These are phyloP conservation scores for Enteromius viviparus DNA, from an alignment of 2,797 vertebrate species.

Conservation along the genomic window DNA sequence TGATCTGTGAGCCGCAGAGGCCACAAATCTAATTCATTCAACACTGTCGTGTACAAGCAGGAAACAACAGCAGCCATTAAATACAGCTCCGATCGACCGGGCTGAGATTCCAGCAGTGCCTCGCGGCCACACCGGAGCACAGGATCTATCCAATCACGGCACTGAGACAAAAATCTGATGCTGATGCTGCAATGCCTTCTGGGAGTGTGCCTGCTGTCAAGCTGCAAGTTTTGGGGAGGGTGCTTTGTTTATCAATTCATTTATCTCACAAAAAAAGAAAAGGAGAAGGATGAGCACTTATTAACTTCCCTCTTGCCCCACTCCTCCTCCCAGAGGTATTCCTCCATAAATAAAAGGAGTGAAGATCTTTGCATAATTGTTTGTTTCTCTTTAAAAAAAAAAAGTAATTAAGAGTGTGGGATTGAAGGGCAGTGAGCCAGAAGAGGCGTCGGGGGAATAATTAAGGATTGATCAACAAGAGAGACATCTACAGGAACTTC, in stretches of 20 bases:
- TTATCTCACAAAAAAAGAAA: constrained; percentile 42
- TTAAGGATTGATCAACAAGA: constrained; percentile 71
- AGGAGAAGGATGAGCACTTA: constrained; percentile 32
- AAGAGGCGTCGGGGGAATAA: constrained; percentile 67
- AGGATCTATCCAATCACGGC: constrained; percentile 37
- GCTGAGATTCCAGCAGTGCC: constrained; percentile 31
- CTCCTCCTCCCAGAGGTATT: constrained; percentile 51
- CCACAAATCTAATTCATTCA: constrained; percentile 51
- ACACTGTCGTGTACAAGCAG: constrained; percentile 33
- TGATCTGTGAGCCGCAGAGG: constrained; percentile 47
- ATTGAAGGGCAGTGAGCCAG: constrained; percentile 55
- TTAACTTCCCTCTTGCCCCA: constrained; percentile 45
- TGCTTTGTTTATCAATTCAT: constrained; percentile 54
- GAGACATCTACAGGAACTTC: constrained; percentile 67
- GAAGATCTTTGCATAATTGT: constrained; percentile 73
- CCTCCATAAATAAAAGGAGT: constrained; percentile 50
- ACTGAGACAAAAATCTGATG: constrained; percentile 27
- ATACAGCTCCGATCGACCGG: constrained; percentile 40
- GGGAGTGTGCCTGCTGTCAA: constrained; percentile 45
- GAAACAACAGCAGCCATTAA: constrained; percentile 52
- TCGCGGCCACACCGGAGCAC: background rate
- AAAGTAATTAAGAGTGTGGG: constrained; percentile 69
- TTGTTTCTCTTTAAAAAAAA: constrained; percentile 72
- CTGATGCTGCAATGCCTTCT: constrained; percentile 46
- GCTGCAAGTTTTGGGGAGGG: background rate